Conservation (phyloP, 2,797 vertebrate genomes). For the Echiichthys vipera region DNA sequence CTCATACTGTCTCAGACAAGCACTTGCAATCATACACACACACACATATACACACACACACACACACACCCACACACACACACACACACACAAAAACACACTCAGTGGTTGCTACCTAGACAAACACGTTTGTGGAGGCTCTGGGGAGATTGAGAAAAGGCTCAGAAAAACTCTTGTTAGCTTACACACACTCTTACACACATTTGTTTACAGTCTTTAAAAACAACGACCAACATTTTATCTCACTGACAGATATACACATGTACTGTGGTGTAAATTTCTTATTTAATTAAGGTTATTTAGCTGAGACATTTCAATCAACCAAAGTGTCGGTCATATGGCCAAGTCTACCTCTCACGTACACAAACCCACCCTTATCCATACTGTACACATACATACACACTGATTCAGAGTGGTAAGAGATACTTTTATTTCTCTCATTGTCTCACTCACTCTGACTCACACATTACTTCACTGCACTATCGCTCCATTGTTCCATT, state of each 20-base stretch:
- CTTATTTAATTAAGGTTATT: background rate
- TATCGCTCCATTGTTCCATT: constrained; percentile 70
- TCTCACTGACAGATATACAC: constrained; percentile 11
- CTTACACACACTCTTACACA: constrained; percentile 22
- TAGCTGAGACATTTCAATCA: background rate
- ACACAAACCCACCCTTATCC: background rate
- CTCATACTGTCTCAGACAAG: constrained; percentile 55
- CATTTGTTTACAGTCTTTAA: constrained; percentile 36
- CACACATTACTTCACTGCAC: constrained; percentile 59
- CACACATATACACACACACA: constrained; percentile 60
- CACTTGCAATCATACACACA: constrained; percentile 43
- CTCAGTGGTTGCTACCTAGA: constrained; percentile 66
- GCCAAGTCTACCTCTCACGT: background rate
- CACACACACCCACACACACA: constrained; percentile 62
- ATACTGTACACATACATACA: constrained; percentile 1
- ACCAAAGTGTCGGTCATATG: background rate
- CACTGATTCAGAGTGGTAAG: constrained; percentile 13
- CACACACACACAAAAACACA: too few species aligned
- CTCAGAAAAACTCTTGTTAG: constrained; percentile 39
- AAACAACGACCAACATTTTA: constrained; percentile 13
- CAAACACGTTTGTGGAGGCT: constrained; percentile 52
- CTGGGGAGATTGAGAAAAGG: constrained; percentile 52
- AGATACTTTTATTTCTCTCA: constrained; percentile 26
- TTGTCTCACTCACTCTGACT: constrained; percentile 37
- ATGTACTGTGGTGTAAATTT: background rate